phyloP scores from a whole-genome alignment of 2,113 vertebrate genomes.

The Notarius quadriscutis region DNA sequence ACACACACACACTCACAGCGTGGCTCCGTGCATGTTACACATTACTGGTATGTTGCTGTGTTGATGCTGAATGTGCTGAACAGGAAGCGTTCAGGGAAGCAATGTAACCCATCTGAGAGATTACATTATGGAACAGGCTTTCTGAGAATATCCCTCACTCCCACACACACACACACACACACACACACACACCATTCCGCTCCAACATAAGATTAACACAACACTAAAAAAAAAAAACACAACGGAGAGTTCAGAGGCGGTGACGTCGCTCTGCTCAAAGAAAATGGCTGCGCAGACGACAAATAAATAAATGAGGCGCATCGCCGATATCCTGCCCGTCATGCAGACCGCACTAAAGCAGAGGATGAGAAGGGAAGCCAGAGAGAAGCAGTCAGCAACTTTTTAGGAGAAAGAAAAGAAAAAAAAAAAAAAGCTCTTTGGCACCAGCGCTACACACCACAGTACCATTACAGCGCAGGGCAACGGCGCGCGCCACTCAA shows the following conservation, averaged over 20 bases:
- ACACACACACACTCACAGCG: constrained; percentile 7
- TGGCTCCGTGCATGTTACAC: constrained; percentile 31
- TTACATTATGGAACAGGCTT: constrained; percentile 61
- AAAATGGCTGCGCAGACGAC: constrained; percentile 49
- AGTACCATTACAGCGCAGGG: constrained; percentile 64
- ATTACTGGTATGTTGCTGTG: constrained; percentile 18
- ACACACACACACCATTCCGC: not conserved
- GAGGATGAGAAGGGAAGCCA: constrained; percentile 38
- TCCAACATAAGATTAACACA: constrained; percentile 62
- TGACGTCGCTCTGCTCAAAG: constrained; percentile 46
- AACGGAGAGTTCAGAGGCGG: constrained; percentile 40
- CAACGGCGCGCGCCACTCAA: constrained; percentile 59
- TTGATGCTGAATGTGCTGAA: constrained; percentile 40
- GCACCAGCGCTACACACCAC: constrained; percentile 64
- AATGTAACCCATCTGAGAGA: constrained; percentile 69
- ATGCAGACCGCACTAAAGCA: constrained; percentile 67
- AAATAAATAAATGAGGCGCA: constrained; percentile 51
- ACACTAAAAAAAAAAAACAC: constrained; percentile 56
- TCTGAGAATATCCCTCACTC: constrained; percentile 1
- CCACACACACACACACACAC: constrained; percentile 1
- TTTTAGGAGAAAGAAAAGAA: not conserved
- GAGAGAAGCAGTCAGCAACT: constrained; percentile 55
- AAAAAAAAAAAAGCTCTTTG: constrained; percentile 39
- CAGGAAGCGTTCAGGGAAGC: constrained; percentile 60
- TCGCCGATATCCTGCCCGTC: constrained; percentile 64